These are phyloP conservation scores for Pseudochirops cupreus DNA, from an alignment of 2,797 vertebrate genomes.

Conservation along the genomic window DNA sequence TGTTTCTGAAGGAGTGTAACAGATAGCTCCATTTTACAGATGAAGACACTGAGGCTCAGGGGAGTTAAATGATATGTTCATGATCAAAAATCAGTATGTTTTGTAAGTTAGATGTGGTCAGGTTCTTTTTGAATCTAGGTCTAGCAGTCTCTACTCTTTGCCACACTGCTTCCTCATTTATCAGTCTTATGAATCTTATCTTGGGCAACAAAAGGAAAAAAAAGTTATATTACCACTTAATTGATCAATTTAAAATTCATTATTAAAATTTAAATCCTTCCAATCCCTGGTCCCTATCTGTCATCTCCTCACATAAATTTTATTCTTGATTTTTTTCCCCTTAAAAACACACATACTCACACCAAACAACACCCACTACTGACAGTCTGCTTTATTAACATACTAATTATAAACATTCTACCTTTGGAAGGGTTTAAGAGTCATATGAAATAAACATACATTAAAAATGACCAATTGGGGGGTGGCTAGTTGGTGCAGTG, in stretches of 20 bases:
- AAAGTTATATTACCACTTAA: not conserved
- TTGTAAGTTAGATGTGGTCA: not conserved
- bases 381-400: not conserved
- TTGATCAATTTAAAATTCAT: not conserved
- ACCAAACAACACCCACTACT: conserved; percentile 3
- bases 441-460: not conserved
- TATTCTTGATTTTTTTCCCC: conserved; percentile 10
- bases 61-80: not conserved
- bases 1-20: not conserved
- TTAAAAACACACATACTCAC: not conserved
- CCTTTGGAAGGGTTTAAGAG: conserved; percentile 27
- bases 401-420: conserved; percentile 19
- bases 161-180: not conserved
- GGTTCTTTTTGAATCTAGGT: not conserved
- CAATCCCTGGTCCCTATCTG: conserved; percentile 3
- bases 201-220: not conserved
- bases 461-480: not conserved
- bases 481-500: no score
- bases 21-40: not conserved
- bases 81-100: not conserved
- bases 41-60: not conserved
- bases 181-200: not conserved
- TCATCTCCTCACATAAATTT: not conserved
- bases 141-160: not conserved
- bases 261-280: conserved; percentile 28